Base-by-base conservation (phyloP, 1,140 invertebrate genomes). In the Parapsyche elsis region DNA sequence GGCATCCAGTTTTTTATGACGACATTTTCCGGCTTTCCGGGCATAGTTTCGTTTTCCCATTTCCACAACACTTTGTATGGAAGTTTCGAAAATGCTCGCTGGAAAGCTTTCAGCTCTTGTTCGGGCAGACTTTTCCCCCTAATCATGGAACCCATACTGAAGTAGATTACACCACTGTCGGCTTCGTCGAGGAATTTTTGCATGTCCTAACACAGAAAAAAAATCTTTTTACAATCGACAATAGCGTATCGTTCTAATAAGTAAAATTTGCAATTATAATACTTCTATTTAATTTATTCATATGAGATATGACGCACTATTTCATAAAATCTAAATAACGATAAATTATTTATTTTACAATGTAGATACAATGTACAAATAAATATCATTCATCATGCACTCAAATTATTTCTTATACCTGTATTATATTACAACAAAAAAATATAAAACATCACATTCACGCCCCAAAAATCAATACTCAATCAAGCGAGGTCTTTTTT, bases 21-120 rank as follows among this genome's bases (percentile, higher is more conserved):
- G 1, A 94, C 87, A 85, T 94, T 92, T 0, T 87, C 79, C 77
- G 81, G 81, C 76, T 87, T 85, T 82, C 86, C 85, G 0, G 85
- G 84, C 76, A 92, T 84, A 0, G 84, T 87, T 5, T 88, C 87
- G 59, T 90, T 87, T 83, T 93, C 92, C 83, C 90, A 90, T 84
- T 93, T 93, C 92, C 92, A 93, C 9, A 93, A 78, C 0, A 93
- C 88, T 75, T 88, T 88, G 81, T 92, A 90, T 14, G 89, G 89
- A 7, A 92, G 84, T 70, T 85, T 87, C 16, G 87, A 86, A 79
- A 92, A 92, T 0, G 90, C 89, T 9, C 88, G 84, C 9, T 90
- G 81, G 82, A 92, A 90, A 2, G 88, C 82, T 53, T 86, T 82
- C 71, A 89, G 79, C 83, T 89, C 90, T 4, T 87, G 74, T 12